These are phyloP conservation scores for Oikopleura vanhoeffeni DNA, from an alignment of 23 tunicate species.

Conservation along the genomic window DNA sequence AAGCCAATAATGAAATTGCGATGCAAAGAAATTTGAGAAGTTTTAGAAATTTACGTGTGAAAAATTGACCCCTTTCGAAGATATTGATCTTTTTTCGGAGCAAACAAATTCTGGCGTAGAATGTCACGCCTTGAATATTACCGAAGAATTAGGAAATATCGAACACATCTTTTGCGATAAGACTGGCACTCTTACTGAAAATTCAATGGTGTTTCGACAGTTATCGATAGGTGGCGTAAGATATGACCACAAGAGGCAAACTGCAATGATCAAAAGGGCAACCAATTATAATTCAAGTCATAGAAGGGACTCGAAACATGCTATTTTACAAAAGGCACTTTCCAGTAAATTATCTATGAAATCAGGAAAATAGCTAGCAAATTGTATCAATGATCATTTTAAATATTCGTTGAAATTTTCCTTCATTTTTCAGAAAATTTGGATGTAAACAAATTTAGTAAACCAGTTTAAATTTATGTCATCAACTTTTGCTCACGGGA, in stretches of 20 bases:
- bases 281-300: background rate
- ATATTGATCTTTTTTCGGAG: slow-evolving; percentile 55
- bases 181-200: slow-evolving; percentile 93
- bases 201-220: slow-evolving; percentile 69
- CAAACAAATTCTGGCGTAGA: slow-evolving; percentile 51
- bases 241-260: slow-evolving; percentile 16
- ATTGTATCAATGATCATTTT: background rate
- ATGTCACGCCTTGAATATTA: slow-evolving; percentile 75
- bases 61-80: slow-evolving; percentile 22
- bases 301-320: background rate
- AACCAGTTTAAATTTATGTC: no score
- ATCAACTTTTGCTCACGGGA: no score
- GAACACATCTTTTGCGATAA: slow-evolving; percentile 87
- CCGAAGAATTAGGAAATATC: slow-evolving; percentile 93
- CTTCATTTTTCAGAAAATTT: no score
- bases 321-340: no score
- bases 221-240: slow-evolving; percentile 72
- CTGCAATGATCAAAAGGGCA: background rate
- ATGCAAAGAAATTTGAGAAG: no score
- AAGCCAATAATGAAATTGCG: no score
- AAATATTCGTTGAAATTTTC: no score
- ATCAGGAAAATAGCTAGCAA: background rate
- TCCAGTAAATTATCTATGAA: no score
- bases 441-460: no score
- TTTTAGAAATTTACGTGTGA: no score